These are phyloP conservation scores for Okapia johnstoni DNA, from an alignment of 2,113 vertebrate species.

Conservation along the genomic window DNA sequence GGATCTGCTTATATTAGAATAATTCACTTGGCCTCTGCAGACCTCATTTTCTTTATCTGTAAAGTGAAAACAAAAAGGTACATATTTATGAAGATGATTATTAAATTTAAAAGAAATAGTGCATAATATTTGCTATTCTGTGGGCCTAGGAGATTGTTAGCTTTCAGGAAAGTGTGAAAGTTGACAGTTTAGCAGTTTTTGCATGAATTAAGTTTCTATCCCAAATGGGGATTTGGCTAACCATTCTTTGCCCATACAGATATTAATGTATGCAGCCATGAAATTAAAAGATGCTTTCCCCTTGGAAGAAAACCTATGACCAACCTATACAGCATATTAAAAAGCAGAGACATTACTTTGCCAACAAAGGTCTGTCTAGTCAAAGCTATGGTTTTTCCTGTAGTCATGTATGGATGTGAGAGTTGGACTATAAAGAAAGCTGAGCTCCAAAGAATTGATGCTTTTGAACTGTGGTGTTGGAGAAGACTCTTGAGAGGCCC, in stretches of 20 bases:
- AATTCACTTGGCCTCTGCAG: neutral
- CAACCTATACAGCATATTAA: neutral
- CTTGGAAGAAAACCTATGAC: neutral
- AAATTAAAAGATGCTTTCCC: neutral
- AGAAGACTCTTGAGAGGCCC: neutral
- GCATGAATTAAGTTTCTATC: neutral
- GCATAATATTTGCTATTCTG: neutral
- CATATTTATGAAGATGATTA: neutral
- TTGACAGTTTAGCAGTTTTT: neutral
- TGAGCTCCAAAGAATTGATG: accelerated
- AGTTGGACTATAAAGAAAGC: neutral
- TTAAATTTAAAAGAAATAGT: neutral
- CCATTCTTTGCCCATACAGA: neutral
- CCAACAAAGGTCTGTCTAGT: neutral
- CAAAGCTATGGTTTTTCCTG: neutral
- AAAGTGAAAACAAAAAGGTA: neutral
- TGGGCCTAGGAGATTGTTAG: neutral
- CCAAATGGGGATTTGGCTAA: neutral
- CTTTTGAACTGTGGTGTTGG: neutral
- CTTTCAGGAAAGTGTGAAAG: neutral
- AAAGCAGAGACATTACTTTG: neutral
- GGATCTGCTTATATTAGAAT: neutral
- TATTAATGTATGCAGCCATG: neutral
- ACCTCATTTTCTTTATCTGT: neutral
- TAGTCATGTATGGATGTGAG: neutral